Base-by-base conservation (phyloP, 1,140 invertebrate species). In the Diplogasteroides magnus region DNA sequence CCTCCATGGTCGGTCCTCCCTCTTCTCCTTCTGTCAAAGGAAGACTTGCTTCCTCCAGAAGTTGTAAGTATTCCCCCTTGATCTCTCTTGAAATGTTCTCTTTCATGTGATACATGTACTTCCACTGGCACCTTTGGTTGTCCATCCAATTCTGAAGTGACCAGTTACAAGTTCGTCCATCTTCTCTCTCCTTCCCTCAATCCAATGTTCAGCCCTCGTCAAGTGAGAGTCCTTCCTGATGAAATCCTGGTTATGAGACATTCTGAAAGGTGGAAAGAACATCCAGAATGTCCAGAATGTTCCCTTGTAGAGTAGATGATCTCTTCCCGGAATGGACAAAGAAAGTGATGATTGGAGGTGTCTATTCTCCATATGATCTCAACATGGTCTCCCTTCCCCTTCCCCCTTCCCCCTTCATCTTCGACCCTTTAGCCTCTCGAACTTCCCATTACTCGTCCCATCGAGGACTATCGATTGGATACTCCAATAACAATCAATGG, bases 401-500 rank as follows among this genome's bases (percentile, higher is more conserved):
- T n/a, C 62, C 26, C 25, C 31, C 11, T 48, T 1, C 55, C 26
- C 14, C 28, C 13, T 62, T 23, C 15, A 29, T 64, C n/a, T 32
- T 23, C 64, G 27, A n/a, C 19, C 1, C 68, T 75, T 61, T 27
- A 74, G 72, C 76, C 76, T 2, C 58, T 2, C 86, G 88, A 62
- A 85, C 84, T 58, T 88, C 79, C 61, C 72, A 76, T 64, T 74
- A 86, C 67, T 77, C 80, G 64, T 79, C 81, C 28, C 86, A 86
- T 77, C 32, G 87, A 88, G 19, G 85, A 88, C 64, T 93, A 89
- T 84, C 85, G 87, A 62, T 88, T 89, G 73, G 94, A 97, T 83
- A 89, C 89, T 31, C 93, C 93, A 32, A 84, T 96, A 61, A 96
- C 93, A 2, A 89, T 90, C 58, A 86, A 95, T 64, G 87, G 86